Base-by-base conservation (phyloP, 2,797 vertebrate species). In the Darevskia mixta region DNA sequence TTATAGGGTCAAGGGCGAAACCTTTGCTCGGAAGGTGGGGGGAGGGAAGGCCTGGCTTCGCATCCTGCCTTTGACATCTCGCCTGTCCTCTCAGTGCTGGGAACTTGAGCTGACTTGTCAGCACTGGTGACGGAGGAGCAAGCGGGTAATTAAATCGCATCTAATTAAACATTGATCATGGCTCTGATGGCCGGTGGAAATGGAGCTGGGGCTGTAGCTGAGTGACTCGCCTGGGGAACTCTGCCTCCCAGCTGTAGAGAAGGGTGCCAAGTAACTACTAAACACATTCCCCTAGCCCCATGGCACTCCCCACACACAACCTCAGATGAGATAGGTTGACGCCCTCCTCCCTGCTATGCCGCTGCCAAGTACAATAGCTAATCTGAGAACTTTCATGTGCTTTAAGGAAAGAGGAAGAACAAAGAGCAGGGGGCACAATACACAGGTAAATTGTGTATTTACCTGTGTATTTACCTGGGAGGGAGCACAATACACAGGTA, bases 131-230 rank as follows among this genome's bases (percentile, higher is more conserved):
- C 3, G 58, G 61, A 58, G 20, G 58, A 82, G 79, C 78, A 61
- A 79, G 89, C 82, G 15, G 78, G 78, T 90, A 90, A 90, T 90
- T 87, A 90, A 90, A 90, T 87, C 71, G 86, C 89, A 76, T 85
- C 89, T 77, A 77, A 90, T 90, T 85, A 90, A 90, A 90, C 82
- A 90, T 90, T 90, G 82, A 90, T 90, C 81, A 75, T 1, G 45
- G 43, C 72, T 85, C 71, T 84, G 79, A 77, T 80, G 69, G 86
- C 76, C 7, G 17, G 43, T 81, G 82, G 89, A 87, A 87, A 87
- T 77, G 55, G 86, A 87, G 71, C 76, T 15, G 66, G 9, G 41
- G 82, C 49, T 73, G 27, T 17, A 72, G 82, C 76, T 55, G 29
- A 76, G 5, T 29, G 8, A 43, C 18, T 86, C 10, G 18, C 71